A percentile compares a stretch with the other conserved stretches of the same genome.
Evolutionary conservation across 1,140 invertebrate species (phyloP).

Genomic region (Penaeus japonicus): DNA sequence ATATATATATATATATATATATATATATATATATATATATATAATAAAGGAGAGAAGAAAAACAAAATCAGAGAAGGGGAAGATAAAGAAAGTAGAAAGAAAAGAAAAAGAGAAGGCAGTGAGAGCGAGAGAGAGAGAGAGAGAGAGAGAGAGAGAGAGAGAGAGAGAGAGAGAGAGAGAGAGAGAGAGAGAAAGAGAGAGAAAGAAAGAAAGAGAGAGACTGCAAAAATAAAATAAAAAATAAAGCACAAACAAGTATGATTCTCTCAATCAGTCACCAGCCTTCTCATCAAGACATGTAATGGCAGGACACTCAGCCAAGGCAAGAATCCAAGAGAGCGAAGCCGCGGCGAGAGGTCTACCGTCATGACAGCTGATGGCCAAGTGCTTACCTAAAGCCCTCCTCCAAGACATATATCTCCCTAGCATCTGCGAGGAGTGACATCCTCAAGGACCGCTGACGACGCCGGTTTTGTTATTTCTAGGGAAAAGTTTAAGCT

Average conservation of each 20-base stretch:
- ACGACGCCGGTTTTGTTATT: neutral
- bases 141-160: slow-evolving; percentile 7
- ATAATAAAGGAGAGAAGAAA: neutral
- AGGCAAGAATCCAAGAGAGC: neutral
- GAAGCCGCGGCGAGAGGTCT: neutral
- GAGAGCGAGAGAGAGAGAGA: slow-evolving; percentile 14
- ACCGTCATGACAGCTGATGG: slow-evolving; percentile 30
- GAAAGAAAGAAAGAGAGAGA: slow-evolving; percentile 34
- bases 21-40: neutral
- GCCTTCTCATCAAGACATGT: neutral
- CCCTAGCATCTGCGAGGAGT: slow-evolving; percentile 9
- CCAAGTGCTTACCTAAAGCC: slow-evolving; percentile 38
- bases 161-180: slow-evolving; percentile 18
- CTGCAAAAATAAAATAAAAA: neutral
- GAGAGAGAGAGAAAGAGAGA: slow-evolving; percentile 25
- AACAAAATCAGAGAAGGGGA: neutral
- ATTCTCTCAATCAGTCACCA: neutral
- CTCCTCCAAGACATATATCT: slow-evolving; percentile 31
- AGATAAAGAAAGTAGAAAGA: neutral
- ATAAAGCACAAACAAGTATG: neutral
- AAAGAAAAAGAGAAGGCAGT: neutral
- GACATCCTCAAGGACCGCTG: neutral
- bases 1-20: neutral
- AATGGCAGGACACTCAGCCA: neutral
- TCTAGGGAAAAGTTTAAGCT: neutral